phyloP scores from a whole-genome alignment of 2,797 vertebrate species.

The Sebastes vulpes region DNA sequence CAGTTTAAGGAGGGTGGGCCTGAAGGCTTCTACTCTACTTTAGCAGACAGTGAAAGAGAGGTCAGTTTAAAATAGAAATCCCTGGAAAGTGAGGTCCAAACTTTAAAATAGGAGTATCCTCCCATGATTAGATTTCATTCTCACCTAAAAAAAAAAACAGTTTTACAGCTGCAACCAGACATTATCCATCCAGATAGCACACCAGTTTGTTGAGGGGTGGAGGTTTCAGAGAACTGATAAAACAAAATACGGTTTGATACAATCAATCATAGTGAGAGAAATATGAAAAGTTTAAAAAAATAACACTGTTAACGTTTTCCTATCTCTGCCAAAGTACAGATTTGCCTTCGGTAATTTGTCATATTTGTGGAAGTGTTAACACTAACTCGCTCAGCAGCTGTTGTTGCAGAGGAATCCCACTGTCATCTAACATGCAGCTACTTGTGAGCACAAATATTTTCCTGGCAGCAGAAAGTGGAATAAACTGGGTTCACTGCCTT shows the following conservation, averaged over 20 bases:
- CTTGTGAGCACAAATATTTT: slow-evolving; percentile 57
- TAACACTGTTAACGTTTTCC: not conserved
- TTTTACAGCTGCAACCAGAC: slow-evolving; percentile 16
- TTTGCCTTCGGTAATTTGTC: slow-evolving; percentile 19
- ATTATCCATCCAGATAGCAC: slow-evolving; percentile 22
- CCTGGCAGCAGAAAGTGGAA: slow-evolving; percentile 49
- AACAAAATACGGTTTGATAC: not conserved
- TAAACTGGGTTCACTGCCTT: slow-evolving; percentile 6
- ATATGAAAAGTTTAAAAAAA: not conserved
- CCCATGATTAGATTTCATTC: not conserved
- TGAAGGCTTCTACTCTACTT: not conserved
- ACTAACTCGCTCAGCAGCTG: slow-evolving; percentile 54
- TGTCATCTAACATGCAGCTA: slow-evolving; percentile 36
- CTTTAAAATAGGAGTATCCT: not conserved
- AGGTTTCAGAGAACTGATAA: slow-evolving; percentile 6
- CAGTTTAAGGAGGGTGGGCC: slow-evolving; percentile 3
- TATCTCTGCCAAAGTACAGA: slow-evolving; percentile 16
- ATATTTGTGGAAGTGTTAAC: slow-evolving; percentile 10
- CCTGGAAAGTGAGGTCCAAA: slow-evolving; percentile 3
- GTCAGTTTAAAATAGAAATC: slow-evolving; percentile 19
- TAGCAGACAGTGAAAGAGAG: not conserved
- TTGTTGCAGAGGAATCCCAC: slow-evolving; percentile 19
- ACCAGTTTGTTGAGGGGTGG: not conserved
- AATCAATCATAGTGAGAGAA: slow-evolving; percentile 14
- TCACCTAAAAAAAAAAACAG: not conserved